A percentile compares a stretch with the other conserved stretches of the same genome.
phyloP scores from a whole-genome alignment of 2,888 invertebrate genomes.

The Paralinhomoeus sp. region DNA sequence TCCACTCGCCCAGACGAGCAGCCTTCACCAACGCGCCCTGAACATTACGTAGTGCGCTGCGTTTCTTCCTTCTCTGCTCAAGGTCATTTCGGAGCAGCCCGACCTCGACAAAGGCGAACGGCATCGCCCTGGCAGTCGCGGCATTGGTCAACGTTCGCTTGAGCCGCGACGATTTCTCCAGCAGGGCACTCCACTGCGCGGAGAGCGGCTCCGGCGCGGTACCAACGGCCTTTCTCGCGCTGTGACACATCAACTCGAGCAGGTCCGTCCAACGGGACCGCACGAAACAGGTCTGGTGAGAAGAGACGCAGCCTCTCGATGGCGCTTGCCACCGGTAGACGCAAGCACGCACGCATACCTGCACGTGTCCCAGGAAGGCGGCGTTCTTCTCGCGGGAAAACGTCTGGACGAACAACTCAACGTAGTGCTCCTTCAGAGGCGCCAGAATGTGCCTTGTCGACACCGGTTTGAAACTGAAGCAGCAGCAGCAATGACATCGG shows the following conservation, averaged over 20 bases:
- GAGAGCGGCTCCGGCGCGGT: neutral
- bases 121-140: neutral
- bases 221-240: neutral
- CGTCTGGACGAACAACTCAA: slow-evolving; percentile 46
- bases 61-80: no score
- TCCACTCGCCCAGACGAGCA: slow-evolving; percentile 67
- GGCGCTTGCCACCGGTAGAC: neutral
- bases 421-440: slow-evolving; percentile 59
- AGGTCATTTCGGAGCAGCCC: no score
- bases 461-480: slow-evolving; percentile 55
- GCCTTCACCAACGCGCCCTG: slow-evolving; percentile 66
- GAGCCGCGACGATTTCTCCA: neutral
- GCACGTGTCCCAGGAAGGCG: slow-evolving; percentile 56
- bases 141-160: neutral
- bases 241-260: slow-evolving; percentile 41
- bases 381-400: slow-evolving; percentile 57
- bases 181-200: neutral
- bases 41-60: no score
- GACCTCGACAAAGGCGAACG: slow-evolving; percentile 3
- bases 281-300: slow-evolving; percentile 39
- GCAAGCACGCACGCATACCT: slow-evolving; percentile 28
- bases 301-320: slow-evolving; percentile 1
- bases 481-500: neutral
- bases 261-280: slow-evolving; percentile 48
- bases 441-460: slow-evolving; percentile 58